A percentile compares a stretch with the other conserved stretches of the same genome.
These are phyloP conservation scores for Cheilosia urbana DNA, from an alignment of 2,888 invertebrate genomes.

Conservation along the genomic window DNA sequence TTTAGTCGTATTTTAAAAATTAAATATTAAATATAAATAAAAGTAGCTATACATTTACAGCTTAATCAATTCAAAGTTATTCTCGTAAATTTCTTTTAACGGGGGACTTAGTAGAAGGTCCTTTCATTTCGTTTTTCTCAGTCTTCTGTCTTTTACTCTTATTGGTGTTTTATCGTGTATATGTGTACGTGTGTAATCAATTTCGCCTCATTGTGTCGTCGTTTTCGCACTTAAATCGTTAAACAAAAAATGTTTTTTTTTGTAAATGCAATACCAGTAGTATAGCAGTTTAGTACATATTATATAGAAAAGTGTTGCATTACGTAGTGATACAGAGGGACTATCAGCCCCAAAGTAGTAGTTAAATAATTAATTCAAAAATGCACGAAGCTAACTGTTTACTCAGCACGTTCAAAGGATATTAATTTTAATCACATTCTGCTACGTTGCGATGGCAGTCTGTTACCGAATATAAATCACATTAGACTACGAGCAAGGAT, in stretches of 20 bases:
- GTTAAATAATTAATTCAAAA: slow-evolving; percentile 37
- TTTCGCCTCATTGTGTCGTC: slow-evolving; percentile 55
- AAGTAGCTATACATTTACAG: slow-evolving; percentile 51
- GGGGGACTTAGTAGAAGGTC: slow-evolving; percentile 52
- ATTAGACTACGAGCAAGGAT: slow-evolving; percentile 37
- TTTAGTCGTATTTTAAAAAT: slow-evolving; percentile 35
- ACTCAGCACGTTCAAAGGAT: slow-evolving; percentile 45
- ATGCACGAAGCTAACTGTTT: slow-evolving; percentile 54
- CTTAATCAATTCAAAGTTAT: slow-evolving; percentile 39
- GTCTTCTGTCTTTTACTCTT: slow-evolving; percentile 24
- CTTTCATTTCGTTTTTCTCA: slow-evolving; percentile 24
- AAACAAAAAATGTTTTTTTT: slow-evolving; percentile 13
- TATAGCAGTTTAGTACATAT: not conserved
- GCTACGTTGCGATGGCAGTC: slow-evolving; percentile 15
- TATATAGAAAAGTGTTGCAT: slow-evolving; percentile 5
- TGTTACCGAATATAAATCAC: slow-evolving; percentile 47
- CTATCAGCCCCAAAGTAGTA: not conserved
- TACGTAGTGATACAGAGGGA: slow-evolving; percentile 14
- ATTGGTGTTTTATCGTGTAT: slow-evolving; percentile 53
- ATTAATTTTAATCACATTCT: slow-evolving; percentile 38
- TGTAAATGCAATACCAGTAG: slow-evolving; percentile 30
- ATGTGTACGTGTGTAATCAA: slow-evolving; percentile 59
- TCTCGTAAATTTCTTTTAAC: slow-evolving; percentile 21
- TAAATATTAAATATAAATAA: slow-evolving; percentile 9
- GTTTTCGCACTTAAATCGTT: slow-evolving; percentile 56